Evolutionary conservation across 2,113 vertebrate species (phyloP), one percentile per base, ranked within the genome.

Genomic region (Psittacus erithacus): DNA sequence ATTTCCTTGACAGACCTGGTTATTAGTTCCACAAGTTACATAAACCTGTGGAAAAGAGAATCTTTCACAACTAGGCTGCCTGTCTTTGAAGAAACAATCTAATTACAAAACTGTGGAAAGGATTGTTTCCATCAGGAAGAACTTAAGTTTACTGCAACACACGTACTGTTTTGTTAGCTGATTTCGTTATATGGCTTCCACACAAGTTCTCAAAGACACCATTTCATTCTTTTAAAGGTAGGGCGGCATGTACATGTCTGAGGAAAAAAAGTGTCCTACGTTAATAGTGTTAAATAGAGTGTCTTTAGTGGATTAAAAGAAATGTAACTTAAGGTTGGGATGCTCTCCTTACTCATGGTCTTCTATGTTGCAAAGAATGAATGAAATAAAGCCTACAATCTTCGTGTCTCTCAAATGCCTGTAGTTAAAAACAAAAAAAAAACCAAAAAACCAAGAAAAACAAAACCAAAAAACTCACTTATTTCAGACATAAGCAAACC

Each of bases 381-480:
- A 52, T 28, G 1, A 88, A 79, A 68, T 49, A 46, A 90, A 86
- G 17, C 13, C 46, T 69, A 52, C 27, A 2, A 38, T 15, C 7
- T 22, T 75, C 16, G 25, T 1, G 31, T 17, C 31, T 59, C 50
- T 60, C 25, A 69, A 80, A 90, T 17, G 17, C 6, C 4, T 50
- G 9, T 17, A 65, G 35, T 35, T 62, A 2, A 11, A 35, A 24
- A 12, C 18, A 9, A 31, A 19, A 53, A 11, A 31, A 8, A 19
- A 18, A 31, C 25, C 25, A 31, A 31, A 7, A 31, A 57, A 57
- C 13, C 47, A 49, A 33, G 12, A 55, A 55, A 13, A 20, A 13
- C 16, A 1, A 6, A 11, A 39, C 18, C 7, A 16, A 67, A 43
- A 35, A n/a, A 2, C 10, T 10, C 8, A 29, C 1, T 1, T 14